Conservation (phyloP, 1,140 invertebrate genomes). For the Penaeus japonicus region DNA sequence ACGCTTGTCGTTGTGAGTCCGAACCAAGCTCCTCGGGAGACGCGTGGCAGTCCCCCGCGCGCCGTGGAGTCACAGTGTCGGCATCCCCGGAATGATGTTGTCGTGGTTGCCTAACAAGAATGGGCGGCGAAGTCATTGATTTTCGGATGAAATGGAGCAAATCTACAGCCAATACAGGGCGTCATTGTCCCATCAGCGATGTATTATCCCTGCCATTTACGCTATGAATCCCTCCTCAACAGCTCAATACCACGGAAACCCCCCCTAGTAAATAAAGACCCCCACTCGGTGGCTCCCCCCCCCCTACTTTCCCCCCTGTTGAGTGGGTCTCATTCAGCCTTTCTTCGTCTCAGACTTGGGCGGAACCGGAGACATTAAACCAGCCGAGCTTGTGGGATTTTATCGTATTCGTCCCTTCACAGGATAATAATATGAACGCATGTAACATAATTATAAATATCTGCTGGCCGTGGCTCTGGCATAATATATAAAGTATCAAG, state of each 20-base stretch:
- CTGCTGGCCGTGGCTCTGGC: too few species aligned
- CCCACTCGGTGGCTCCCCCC: background rate
- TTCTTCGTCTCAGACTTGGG: background rate
- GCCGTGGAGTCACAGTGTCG: conserved; percentile 42
- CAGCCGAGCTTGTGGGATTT: background rate
- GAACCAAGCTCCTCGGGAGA: background rate
- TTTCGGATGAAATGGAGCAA: conserved; percentile 54
- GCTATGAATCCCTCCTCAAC: conserved; percentile 52
- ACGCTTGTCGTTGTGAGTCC: too few species aligned
- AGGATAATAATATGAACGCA: too few species aligned
- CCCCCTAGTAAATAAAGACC: conserved; percentile 39
- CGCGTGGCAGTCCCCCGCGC: background rate
- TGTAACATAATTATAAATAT: too few species aligned
- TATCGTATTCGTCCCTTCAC: too few species aligned
- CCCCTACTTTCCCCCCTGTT: background rate
- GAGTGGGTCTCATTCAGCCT: background rate
- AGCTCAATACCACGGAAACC: conserved; percentile 37
- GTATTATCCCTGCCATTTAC: conserved; percentile 55
- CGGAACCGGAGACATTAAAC: background rate
- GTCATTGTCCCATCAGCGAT: conserved; percentile 54
- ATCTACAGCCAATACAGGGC: conserved; percentile 54
- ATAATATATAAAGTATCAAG: too few species aligned
- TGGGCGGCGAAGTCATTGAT: conserved; percentile 53
- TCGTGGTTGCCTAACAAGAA: conserved; percentile 53
- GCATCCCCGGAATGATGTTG: conserved; percentile 52